Evolutionary conservation across 2,113 vertebrate species (phyloP).

Genomic region (Esox niger): DNA sequence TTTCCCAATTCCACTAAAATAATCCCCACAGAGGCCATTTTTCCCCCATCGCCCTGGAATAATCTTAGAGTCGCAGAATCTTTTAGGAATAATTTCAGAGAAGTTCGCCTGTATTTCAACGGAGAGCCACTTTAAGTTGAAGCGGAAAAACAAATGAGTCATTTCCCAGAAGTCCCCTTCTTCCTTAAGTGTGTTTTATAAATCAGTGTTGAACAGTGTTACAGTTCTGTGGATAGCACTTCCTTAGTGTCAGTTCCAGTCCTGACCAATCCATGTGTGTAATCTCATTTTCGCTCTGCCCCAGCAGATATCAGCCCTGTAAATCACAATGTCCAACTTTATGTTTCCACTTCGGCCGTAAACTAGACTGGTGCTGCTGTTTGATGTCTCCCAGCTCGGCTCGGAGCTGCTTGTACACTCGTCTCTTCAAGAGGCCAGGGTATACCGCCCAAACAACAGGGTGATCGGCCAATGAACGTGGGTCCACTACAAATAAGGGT

Average conservation of each 20-base stretch:
- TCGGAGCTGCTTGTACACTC: conserved; percentile 1
- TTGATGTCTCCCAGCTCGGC: conserved; percentile 12
- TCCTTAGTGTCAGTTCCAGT: conserved; percentile 45
- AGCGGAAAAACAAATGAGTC: conserved; percentile 42
- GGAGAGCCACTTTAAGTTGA: conserved; percentile 46
- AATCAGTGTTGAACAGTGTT: conserved; percentile 49
- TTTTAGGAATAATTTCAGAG: conserved; percentile 33
- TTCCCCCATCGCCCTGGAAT: conserved; percentile 33
- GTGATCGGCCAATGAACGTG: not conserved
- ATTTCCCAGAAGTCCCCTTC: conserved; percentile 40
- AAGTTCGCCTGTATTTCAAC: conserved; percentile 48
- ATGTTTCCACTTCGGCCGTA: conserved; percentile 26
- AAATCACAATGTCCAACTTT: conserved; percentile 55
- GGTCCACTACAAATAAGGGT: no score
- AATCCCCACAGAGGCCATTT: conserved; percentile 23
- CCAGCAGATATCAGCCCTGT: conserved; percentile 47
- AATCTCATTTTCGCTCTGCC: conserved; percentile 54
- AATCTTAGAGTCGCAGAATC: conserved; percentile 21
- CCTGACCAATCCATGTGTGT: conserved; percentile 47
- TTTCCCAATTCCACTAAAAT: conserved; percentile 48
- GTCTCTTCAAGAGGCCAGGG: not conserved
- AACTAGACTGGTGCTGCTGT: conserved; percentile 32
- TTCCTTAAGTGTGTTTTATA: conserved; percentile 47
- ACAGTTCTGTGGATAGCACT: conserved; percentile 54
- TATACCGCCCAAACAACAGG: conserved; percentile 1